Evolutionary conservation across 2,113 vertebrate genomes (phyloP).

Genomic region (Lycocorax pyrrhopterus): DNA sequence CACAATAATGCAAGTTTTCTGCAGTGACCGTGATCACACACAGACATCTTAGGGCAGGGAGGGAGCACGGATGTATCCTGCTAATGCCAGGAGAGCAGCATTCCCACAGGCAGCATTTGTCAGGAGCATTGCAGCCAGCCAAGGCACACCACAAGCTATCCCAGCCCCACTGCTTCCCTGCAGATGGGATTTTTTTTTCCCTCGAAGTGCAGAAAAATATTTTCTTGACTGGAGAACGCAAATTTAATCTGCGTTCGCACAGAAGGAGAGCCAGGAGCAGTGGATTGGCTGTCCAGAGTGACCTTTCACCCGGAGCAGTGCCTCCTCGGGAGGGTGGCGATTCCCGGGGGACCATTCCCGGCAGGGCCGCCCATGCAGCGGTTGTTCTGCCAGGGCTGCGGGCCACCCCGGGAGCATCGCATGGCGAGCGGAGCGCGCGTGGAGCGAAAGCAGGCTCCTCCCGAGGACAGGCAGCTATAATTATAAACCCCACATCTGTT

Average conservation of each 20-base stretch:
- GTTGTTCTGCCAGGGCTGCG: background rate
- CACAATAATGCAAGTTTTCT: background rate
- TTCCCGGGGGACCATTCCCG: background rate
- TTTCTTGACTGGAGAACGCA: rapidly evolving
- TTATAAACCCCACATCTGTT: conserved; percentile 42
- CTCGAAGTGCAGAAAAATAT: background rate
- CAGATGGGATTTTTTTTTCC: background rate
- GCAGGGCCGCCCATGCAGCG: background rate
- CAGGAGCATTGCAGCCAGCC: background rate
- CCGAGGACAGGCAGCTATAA: background rate
- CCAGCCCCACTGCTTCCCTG: background rate
- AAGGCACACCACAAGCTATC: background rate
- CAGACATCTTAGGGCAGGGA: background rate
- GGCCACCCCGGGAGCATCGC: background rate
- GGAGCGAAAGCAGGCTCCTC: background rate
- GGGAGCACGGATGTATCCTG: background rate
- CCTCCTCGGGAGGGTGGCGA: background rate
- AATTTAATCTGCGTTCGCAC: background rate
- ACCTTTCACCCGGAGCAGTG: background rate
- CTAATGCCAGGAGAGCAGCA: background rate
- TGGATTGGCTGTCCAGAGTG: background rate
- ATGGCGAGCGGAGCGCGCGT: background rate
- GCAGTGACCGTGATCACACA: rapidly evolving
- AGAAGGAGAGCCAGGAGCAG: background rate
- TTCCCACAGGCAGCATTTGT: background rate